Evolutionary conservation across 2,888 invertebrate genomes (phyloP).

Genomic region (Crepidodera aurea): DNA sequence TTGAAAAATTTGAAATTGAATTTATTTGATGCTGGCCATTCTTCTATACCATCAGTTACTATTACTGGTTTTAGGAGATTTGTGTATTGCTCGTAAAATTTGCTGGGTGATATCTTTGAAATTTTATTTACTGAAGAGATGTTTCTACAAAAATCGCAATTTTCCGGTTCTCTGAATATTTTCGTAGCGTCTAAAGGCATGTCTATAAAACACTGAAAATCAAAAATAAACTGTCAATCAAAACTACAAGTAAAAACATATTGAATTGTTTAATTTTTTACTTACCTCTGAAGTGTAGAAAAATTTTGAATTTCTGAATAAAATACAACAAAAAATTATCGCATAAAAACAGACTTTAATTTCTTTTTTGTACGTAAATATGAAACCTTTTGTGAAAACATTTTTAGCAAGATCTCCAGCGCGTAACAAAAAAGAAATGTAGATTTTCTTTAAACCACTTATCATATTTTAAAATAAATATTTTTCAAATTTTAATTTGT

Average conservation of each 20-base stretch:
- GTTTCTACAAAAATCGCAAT: slow-evolving; percentile 79
- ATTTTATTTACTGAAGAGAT: slow-evolving; percentile 72
- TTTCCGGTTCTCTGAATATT: slow-evolving; percentile 79
- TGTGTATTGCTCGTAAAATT: slow-evolving; percentile 79
- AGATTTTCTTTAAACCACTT: not conserved
- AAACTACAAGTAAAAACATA: no score
- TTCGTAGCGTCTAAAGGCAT: slow-evolving; percentile 55
- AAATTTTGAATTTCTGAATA: slow-evolving; percentile 23
- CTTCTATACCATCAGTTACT: slow-evolving; percentile 79
- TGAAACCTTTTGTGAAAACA: not conserved
- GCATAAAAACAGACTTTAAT: slow-evolving; percentile 30
- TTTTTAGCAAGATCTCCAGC: slow-evolving; percentile 24
- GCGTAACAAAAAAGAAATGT: slow-evolving; percentile 35
- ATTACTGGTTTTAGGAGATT: slow-evolving; percentile 84
- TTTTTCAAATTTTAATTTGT: not conserved
- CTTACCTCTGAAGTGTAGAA: slow-evolving; percentile 38
- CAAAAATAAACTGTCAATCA: no score
- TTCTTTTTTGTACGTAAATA: slow-evolving; percentile 18
- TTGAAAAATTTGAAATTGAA: slow-evolving; percentile 82
- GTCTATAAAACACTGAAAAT: slow-evolving; percentile 55
- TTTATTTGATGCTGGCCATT: slow-evolving; percentile 78
- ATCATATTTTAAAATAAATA: not conserved
- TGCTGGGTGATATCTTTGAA: slow-evolving; percentile 69
- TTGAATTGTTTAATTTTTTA: no score
- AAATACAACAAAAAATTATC: slow-evolving; percentile 26